Conservation (phyloP, 2,113 vertebrate species). For the Callionymus lyra region DNA sequence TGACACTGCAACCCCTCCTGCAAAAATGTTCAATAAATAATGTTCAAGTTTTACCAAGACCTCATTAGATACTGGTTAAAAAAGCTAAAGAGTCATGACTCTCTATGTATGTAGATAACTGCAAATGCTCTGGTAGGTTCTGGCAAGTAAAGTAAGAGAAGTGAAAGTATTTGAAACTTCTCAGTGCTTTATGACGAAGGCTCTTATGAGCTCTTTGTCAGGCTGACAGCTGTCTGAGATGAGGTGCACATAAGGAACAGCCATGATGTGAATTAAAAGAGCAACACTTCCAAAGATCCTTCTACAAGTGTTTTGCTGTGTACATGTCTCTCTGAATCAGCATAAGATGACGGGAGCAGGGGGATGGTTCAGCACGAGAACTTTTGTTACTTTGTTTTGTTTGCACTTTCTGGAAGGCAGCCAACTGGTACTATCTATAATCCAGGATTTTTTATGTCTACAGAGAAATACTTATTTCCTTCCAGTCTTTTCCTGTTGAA, state of each 20-base stretch:
- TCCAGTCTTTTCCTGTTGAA: too few species aligned
- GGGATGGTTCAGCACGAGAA: constrained; percentile 3
- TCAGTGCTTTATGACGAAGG: constrained; percentile 16
- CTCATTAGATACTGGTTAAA: too few species aligned
- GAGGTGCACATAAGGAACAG: constrained; percentile 15
- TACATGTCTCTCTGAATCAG: constrained; percentile 22
- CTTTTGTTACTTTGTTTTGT: constrained; percentile 14
- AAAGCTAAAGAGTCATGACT: too few species aligned
- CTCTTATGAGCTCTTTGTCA: constrained; percentile 26
- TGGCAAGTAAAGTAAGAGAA: too few species aligned
- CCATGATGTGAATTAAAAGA: constrained; percentile 22
- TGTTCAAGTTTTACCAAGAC: too few species aligned
- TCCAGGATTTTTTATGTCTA: constrained; percentile 5
- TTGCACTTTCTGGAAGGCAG: constrained; percentile 22
- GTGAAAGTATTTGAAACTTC: too few species aligned
- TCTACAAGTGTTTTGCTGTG: constrained; percentile 21
- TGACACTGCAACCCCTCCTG: too few species aligned
- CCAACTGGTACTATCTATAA: constrained; percentile 27
- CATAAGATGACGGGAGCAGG: constrained; percentile 12
- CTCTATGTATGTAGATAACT: too few species aligned
- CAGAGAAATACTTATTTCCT: constrained; percentile 10
- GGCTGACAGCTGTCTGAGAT: constrained; percentile 29
- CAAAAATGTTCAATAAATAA: too few species aligned
- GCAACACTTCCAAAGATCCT: constrained; percentile 15
- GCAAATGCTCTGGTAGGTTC: too few species aligned